phyloP scores from a whole-genome alignment of 2,113 vertebrate species.

The Pithys albifrons region DNA sequence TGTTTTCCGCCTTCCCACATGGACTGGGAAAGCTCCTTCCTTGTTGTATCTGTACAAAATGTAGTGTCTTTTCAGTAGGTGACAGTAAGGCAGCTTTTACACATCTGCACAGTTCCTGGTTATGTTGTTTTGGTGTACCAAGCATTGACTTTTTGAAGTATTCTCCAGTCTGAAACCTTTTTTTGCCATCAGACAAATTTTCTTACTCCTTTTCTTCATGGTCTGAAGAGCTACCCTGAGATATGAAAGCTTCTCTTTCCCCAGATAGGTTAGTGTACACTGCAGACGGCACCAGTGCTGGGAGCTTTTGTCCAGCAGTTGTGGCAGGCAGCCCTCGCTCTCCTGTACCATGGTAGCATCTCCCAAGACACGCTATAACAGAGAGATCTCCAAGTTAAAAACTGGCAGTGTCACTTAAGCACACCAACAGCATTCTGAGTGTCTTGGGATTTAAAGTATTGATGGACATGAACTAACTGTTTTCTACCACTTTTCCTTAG shows the following conservation, averaged over 20 bases:
- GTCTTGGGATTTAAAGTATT: not conserved
- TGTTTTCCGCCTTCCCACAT: not conserved
- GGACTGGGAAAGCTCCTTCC: not conserved
- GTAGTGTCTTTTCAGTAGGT: not conserved
- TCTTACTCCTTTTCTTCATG: not conserved
- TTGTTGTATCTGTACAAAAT: not conserved
- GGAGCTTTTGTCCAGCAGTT: not conserved
- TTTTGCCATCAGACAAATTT: not conserved
- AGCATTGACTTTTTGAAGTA: not conserved
- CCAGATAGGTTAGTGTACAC: not conserved
- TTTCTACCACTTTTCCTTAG: conserved; percentile 68
- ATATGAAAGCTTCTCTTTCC: not conserved
- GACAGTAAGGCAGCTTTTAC: not conserved
- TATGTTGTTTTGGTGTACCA: not conserved
- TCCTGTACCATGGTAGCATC: rapidly evolving
- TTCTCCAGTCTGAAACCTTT: not conserved
- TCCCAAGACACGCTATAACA: rapidly evolving
- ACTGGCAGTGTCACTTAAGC: not conserved
- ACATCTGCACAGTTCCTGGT: not conserved
- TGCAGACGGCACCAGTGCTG: not conserved
- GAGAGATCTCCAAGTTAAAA: not conserved
- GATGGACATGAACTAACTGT: not conserved
- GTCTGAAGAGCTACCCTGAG: not conserved
- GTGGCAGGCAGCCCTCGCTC: not conserved
- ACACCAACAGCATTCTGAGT: not conserved